These are phyloP conservation scores for Sebastes diaconus DNA, from an alignment of 2,797 vertebrate species.

Conservation along the genomic window DNA sequence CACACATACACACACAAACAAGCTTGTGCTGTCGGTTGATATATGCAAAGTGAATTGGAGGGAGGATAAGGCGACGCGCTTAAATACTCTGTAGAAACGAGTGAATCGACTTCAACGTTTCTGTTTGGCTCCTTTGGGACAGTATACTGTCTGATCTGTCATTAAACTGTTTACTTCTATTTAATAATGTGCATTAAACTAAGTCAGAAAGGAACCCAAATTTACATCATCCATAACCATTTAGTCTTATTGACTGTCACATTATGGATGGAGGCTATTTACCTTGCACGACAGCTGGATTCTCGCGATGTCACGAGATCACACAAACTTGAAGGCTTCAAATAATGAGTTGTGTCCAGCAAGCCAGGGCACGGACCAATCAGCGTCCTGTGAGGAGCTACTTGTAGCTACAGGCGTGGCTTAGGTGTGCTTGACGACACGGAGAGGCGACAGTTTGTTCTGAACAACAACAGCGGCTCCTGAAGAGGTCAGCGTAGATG, in stretches of 20 bases:
- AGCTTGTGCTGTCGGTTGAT: not conserved
- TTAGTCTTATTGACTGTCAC: not conserved
- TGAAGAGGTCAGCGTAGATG: too few relatives aligned
- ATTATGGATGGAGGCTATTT: not conserved
- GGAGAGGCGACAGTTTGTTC: too few relatives aligned
- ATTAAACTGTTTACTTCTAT: not conserved
- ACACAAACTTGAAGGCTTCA: too few relatives aligned
- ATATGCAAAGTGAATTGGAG: slow-evolving; percentile 6
- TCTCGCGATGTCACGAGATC: too few relatives aligned
- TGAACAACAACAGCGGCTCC: too few relatives aligned
- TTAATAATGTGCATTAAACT: not conserved
- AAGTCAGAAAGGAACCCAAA: not conserved
- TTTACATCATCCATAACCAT: not conserved
- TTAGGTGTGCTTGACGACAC: too few relatives aligned
- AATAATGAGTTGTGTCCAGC: too few relatives aligned
- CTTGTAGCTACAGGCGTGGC: too few relatives aligned
- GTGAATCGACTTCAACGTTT: not conserved
- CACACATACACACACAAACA: not conserved
- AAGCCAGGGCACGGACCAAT: too few relatives aligned
- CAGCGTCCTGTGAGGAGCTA: too few relatives aligned
- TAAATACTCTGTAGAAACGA: slow-evolving; percentile 3
- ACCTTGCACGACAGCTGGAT: too few relatives aligned
- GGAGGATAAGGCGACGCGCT: not conserved
- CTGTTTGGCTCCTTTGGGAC: not conserved
- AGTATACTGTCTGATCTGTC: not conserved